Conservation (phyloP, 2,113 vertebrate genomes). For the Pycnonotus jocosus region DNA sequence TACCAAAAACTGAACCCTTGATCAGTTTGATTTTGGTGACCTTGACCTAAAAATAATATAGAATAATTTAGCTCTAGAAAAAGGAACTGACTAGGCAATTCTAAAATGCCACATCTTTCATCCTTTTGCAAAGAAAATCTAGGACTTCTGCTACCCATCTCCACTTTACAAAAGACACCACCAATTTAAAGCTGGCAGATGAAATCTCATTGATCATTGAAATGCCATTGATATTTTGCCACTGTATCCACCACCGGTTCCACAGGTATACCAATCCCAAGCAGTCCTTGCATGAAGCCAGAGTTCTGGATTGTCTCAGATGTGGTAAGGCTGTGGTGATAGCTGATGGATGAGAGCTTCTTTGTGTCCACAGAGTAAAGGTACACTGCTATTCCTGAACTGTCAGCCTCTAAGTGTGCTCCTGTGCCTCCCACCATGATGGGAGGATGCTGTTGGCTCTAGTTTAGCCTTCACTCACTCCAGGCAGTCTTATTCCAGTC, state of each 20-base stretch:
- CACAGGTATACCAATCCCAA: neutral
- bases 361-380: neutral
- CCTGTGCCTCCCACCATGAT: neutral
- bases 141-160: neutral
- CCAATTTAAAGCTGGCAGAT: neutral
- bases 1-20: neutral
- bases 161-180: neutral
- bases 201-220: neutral
- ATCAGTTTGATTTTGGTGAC: neutral
- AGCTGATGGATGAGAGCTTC: neutral
- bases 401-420: neutral
- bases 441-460: neutral
- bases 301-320: neutral
- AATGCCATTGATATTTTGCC: neutral
- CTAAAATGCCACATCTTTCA: neutral
- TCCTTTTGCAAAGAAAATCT: neutral
- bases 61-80: neutral
- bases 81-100: neutral
- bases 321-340: neutral
- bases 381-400: neutral
- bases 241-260: neutral
- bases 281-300: neutral
- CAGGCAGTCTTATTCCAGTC: neutral
- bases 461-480: neutral
- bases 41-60: neutral